These are phyloP conservation scores for Conger conger DNA, from an alignment of 2,113 vertebrate genomes.

Conservation along the genomic window DNA sequence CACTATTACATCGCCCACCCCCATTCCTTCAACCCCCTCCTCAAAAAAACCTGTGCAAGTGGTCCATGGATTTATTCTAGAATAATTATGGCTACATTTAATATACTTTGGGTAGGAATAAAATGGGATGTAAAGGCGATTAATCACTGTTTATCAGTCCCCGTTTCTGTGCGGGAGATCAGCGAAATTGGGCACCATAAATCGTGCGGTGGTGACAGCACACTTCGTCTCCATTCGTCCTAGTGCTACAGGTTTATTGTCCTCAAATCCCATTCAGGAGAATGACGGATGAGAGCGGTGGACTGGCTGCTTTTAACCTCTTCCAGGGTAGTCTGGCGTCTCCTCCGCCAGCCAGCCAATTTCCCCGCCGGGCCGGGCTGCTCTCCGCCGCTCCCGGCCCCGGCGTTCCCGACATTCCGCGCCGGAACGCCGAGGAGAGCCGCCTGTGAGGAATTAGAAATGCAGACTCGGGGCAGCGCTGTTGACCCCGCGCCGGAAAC, in stretches of 20 bases:
- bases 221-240: constrained; percentile 79
- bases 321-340: constrained; percentile 40
- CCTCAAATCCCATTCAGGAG: constrained; percentile 79
- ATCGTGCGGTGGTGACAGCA: constrained; percentile 71
- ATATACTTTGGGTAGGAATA: constrained; percentile 68
- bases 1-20: not conserved
- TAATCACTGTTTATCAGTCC: constrained; percentile 83
- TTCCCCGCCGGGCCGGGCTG: constrained; percentile 9
- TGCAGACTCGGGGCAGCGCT: constrained; percentile 32
- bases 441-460: constrained; percentile 31
- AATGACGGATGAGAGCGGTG: constrained; percentile 75
- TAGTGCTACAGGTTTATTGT: constrained; percentile 79
- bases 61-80: constrained; percentile 56
- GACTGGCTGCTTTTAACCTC: constrained; percentile 58
- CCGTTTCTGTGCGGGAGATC: constrained; percentile 77
- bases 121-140: constrained; percentile 73
- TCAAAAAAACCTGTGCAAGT: constrained; percentile 31
- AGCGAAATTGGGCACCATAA: constrained; percentile 79
- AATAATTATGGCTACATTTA: constrained; percentile 72
- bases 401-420: not conserved
- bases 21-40: not conserved
- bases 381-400: constrained; percentile 11
- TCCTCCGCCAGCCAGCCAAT: constrained; percentile 14
- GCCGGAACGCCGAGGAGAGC: constrained; percentile 1
- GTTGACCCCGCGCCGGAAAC: constrained; percentile 39